Evolutionary conservation across 2,113 vertebrate species (phyloP), one percentile per base, ranked within the genome.

Genomic region (Coreoperca whiteheadi): DNA sequence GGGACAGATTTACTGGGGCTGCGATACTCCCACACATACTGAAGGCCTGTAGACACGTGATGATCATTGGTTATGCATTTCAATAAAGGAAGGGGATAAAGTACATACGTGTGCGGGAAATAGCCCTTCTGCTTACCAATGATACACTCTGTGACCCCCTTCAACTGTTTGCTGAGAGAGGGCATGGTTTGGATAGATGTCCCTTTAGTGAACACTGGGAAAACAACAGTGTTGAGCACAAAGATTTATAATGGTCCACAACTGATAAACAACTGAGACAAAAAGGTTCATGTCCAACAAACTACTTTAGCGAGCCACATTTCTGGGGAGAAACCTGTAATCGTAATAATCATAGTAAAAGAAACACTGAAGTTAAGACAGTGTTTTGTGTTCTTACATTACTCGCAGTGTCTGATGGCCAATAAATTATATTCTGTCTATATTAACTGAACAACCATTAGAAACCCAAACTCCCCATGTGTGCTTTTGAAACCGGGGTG

Each of bases 1-100:
- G 92, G 91, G n/a, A 95, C 93, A 32, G 93, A 91, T 85, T 94
- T 94, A 77, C 92, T 95, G 25, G 95, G 96, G 88, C 95, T 96
- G 71, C 95, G 95, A 75, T 94, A 96, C 88, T 96, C 95, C 94
- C 95, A 96, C n/a, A 96, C 90, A 88, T 93, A 96, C 75, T 96
- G 93, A 48, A 96, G 94, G 67, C 96, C 96, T 96, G 87, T 23
- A 74, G 39, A 88, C 59, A 89, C 8, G 56, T 54, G 10, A 71
- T 16, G n/a, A 25, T 61, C 12, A 66, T 16, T 43, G 8, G 39
- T 78, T 48, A 71, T 51, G 12, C n/a, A 60, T 54, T 85, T 70
- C 14, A 66, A 34, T 32, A 56, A 30, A 4, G 12, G 25, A 25
- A 32, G 3, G 50, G 37, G 18, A 4, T 63, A 53, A 7, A 20